Evolutionary conservation across 2,113 vertebrate genomes (phyloP).

Genomic region (Egretta garzetta): DNA sequence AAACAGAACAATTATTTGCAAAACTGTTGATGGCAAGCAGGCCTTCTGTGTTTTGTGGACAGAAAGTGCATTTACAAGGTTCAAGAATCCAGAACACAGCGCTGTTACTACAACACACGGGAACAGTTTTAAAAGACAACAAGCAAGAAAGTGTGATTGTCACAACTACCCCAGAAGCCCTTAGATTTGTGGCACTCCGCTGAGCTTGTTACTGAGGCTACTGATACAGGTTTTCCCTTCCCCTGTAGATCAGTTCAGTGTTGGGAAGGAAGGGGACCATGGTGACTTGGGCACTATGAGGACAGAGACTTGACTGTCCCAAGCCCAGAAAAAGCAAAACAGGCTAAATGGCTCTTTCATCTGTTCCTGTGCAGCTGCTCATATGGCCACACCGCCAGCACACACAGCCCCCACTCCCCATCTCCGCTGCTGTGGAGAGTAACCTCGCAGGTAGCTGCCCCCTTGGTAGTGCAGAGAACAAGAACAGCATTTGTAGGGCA

Average conservation of each 20-base stretch:
- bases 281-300: neutral
- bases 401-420: neutral
- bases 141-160: neutral
- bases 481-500: neutral
- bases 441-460: neutral
- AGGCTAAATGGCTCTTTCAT: slow-evolving; percentile 51
- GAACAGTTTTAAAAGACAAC: neutral
- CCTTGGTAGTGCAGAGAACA: neutral
- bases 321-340: neutral
- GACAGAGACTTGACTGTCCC: slow-evolving; percentile 54
- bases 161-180: neutral
- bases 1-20: neutral
- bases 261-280: neutral
- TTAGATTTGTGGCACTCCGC: neutral
- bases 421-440: neutral
- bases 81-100: neutral
- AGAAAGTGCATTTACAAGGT: neutral
- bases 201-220: neutral
- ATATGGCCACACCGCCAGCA: neutral
- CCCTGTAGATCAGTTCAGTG: neutral
- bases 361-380: slow-evolving; percentile 29
- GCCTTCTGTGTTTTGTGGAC: neutral
- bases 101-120: neutral
- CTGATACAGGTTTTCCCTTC: neutral
- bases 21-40: neutral